phyloP scores from a whole-genome alignment of 2,797 vertebrate genomes.

The Dallia pectoralis region DNA sequence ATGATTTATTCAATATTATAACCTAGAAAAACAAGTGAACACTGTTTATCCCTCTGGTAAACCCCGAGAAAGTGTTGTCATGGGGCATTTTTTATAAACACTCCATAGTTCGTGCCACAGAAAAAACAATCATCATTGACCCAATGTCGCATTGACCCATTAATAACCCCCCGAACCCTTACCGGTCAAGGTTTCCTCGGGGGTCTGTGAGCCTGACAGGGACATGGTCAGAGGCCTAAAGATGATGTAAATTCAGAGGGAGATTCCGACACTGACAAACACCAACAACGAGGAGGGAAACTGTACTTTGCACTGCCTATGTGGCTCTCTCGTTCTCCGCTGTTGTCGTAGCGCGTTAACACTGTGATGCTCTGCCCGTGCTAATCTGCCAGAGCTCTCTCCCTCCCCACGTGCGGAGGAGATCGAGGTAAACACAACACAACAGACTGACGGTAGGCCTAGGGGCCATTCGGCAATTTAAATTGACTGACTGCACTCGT shows the following conservation, averaged over 20 bases:
- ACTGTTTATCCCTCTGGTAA: background rate
- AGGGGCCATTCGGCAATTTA: slow-evolving; percentile 9
- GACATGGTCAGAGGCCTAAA: slow-evolving; percentile 55
- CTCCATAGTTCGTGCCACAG: background rate
- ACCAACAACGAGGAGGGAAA: slow-evolving; percentile 37
- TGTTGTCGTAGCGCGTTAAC: slow-evolving; percentile 44
- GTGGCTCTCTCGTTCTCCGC: slow-evolving; percentile 37
- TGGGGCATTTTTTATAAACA: background rate
- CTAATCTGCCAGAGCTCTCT: slow-evolving; percentile 51
- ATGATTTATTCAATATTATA: background rate
- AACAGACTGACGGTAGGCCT: background rate
- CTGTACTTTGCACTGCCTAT: slow-evolving; percentile 20
- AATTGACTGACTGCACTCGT: background rate
- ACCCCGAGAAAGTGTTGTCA: background rate
- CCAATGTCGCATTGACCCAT: background rate
- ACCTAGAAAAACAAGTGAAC: background rate
- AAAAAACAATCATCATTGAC: background rate
- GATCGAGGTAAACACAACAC: slow-evolving; percentile 57
- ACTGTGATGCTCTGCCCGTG: slow-evolving; percentile 43
- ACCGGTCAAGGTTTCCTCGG: slow-evolving; percentile 71
- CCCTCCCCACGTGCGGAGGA: slow-evolving; percentile 54
- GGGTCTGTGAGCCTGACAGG: slow-evolving; percentile 64
- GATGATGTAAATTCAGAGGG: slow-evolving; percentile 28
- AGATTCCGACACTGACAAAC: slow-evolving; percentile 49
- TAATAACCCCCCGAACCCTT: slow-evolving; percentile 42